Evolutionary conservation across 2,888 invertebrate species (phyloP).

Genomic region (Leucophora obtusa): DNA sequence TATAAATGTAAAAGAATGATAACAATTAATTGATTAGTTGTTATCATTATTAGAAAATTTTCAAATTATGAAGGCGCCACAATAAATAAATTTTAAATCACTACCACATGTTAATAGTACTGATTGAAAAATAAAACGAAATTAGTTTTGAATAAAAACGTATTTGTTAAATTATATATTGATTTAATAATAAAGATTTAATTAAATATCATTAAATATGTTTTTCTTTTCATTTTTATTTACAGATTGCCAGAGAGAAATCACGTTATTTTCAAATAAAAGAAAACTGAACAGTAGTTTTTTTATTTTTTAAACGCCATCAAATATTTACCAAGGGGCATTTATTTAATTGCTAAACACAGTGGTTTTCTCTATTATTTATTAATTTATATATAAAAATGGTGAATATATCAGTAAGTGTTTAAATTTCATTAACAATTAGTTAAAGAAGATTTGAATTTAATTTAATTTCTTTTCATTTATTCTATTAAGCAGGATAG

Average conservation of each 20-base stretch:
- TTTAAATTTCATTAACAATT: slow-evolving; percentile 17
- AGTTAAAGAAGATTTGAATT: slow-evolving; percentile 10
- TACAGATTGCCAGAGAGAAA: slow-evolving; percentile 14
- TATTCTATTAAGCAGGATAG: slow-evolving; percentile 69
- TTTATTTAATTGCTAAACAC: slow-evolving; percentile 2
- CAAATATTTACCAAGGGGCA: slow-evolving; percentile 16
- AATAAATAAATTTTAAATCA: neutral
- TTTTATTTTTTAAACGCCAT: slow-evolving; percentile 4
- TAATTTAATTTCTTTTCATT: slow-evolving; percentile 28
- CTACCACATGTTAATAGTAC: neutral
- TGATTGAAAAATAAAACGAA: neutral
- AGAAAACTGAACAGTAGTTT: neutral
- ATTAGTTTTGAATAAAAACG: neutral
- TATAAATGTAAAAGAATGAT: no score
- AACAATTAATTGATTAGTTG: no score
- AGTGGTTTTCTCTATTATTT: neutral
- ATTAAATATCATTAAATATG: slow-evolving; percentile 19
- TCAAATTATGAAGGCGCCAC: neutral
- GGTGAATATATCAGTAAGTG: slow-evolving; percentile 76
- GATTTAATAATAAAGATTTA: slow-evolving; percentile 41
- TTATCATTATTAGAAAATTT: no score
- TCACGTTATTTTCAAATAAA: neutral
- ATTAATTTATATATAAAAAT: slow-evolving; percentile 48
- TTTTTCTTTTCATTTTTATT: slow-evolving; percentile 25
- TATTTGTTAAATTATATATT: neutral